A percentile compares a stretch with the other conserved stretches of the same genome.
Conservation (phyloP, 2,888 invertebrate species). For the Gortyna flavago region DNA sequence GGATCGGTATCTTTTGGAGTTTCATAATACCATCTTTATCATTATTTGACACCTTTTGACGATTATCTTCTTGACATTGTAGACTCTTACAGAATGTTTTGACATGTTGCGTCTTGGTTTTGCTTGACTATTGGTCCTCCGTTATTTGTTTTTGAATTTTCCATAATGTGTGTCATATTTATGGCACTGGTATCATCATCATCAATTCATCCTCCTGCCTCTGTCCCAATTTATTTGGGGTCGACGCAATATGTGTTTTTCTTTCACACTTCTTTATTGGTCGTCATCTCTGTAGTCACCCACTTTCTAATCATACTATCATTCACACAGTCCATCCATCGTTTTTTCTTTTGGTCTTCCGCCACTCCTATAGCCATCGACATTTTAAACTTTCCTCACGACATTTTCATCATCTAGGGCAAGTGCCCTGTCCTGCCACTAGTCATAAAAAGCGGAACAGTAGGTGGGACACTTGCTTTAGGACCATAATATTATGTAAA, state of each 20-base stretch:
- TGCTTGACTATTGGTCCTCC: background rate
- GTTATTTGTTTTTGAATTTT: background rate
- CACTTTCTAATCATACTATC: background rate
- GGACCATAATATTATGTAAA: background rate
- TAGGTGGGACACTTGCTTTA: background rate
- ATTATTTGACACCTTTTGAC: background rate
- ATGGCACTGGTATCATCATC: background rate
- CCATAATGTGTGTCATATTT: background rate
- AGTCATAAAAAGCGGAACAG: background rate
- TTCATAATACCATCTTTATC: background rate
- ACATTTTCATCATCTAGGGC: background rate
- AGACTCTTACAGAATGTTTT: background rate
- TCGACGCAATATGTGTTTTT: too few relatives aligned
- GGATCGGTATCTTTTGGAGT: constrained; percentile 27
- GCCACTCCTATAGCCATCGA: background rate
- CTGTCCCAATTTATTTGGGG: background rate
- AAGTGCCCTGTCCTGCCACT: too few relatives aligned
- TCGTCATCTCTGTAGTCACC: too few relatives aligned
- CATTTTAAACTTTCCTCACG: background rate
- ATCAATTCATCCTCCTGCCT: background rate
- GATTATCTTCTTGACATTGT: background rate
- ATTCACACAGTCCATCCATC: background rate
- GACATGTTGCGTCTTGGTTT: background rate
- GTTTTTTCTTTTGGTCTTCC: too few relatives aligned
- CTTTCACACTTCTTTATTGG: too few relatives aligned